These are phyloP conservation scores for Ailuropoda melanoleuca DNA, from an alignment of 2,113 vertebrate species.

Conservation along the genomic window DNA sequence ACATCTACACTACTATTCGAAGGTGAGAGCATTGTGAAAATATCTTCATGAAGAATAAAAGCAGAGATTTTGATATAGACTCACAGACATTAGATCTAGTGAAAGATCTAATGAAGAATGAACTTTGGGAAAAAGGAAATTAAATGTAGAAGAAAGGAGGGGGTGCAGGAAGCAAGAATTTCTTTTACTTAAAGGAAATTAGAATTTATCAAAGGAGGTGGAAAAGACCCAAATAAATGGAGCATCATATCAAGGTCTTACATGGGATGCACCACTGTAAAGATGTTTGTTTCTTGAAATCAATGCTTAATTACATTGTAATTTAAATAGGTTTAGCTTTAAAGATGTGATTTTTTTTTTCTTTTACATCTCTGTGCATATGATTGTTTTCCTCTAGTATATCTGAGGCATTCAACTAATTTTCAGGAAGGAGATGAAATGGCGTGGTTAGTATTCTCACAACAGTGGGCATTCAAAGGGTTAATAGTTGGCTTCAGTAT, in stretches of 20 bases:
- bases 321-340: neutral
- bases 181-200: neutral
- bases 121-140: neutral
- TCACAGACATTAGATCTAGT: neutral
- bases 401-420: neutral
- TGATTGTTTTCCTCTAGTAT: neutral
- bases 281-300: neutral
- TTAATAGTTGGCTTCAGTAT: neutral
- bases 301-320: neutral
- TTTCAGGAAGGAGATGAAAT: neutral
- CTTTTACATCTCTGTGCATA: neutral
- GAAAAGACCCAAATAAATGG: neutral
- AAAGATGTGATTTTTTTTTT: neutral
- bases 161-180: neutral
- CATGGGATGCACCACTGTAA: neutral
- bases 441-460: neutral
- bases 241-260: neutral
- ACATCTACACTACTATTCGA: neutral
- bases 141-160: neutral
- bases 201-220: neutral
- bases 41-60: neutral
- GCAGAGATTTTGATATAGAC: neutral
- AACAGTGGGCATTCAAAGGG: neutral
- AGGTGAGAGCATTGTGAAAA: neutral
- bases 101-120: neutral